Evolutionary conservation across 2,888 invertebrate genomes (phyloP).

Genomic region (Eristalis arbustorum): DNA sequence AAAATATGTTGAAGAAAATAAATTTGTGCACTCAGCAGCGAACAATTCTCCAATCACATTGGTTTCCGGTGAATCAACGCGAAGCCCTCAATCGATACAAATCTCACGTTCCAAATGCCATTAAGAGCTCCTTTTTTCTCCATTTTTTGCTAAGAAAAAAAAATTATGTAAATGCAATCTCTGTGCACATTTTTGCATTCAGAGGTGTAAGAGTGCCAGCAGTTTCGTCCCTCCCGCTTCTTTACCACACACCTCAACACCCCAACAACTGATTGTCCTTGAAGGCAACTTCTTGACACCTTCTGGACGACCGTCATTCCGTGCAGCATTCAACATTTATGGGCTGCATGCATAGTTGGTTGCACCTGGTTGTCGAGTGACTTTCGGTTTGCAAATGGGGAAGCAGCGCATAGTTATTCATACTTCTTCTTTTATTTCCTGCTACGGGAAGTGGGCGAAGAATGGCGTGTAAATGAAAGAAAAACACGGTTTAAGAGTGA

Average conservation of each 20-base stretch:
- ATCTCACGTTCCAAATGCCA: conserved; percentile 44
- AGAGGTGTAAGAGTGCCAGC: neutral
- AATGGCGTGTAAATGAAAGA: neutral
- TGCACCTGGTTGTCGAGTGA: neutral
- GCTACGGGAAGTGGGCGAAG: neutral
- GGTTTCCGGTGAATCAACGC: neutral
- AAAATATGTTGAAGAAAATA: too few relatives aligned
- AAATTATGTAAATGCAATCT: conserved; percentile 63
- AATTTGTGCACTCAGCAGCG: too few relatives aligned
- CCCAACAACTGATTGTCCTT: conserved; percentile 51
- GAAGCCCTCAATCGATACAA: conserved; percentile 10
- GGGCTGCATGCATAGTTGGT: neutral
- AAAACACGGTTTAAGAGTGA: neutral
- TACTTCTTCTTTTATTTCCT: neutral
- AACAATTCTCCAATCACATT: neutral
- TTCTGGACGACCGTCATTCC: conserved; percentile 22
- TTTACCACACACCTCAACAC: neutral
- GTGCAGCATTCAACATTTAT: neutral
- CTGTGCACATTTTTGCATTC: conserved; percentile 45
- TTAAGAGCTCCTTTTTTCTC: conserved; percentile 18
- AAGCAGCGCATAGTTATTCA: neutral
- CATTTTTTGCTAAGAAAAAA: neutral
- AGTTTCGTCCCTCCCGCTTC: neutral
- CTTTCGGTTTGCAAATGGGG: neutral
- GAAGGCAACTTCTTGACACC: conserved; percentile 48